phyloP scores from a whole-genome alignment of 2,113 vertebrate genomes.

The Noctilio leporinus region DNA sequence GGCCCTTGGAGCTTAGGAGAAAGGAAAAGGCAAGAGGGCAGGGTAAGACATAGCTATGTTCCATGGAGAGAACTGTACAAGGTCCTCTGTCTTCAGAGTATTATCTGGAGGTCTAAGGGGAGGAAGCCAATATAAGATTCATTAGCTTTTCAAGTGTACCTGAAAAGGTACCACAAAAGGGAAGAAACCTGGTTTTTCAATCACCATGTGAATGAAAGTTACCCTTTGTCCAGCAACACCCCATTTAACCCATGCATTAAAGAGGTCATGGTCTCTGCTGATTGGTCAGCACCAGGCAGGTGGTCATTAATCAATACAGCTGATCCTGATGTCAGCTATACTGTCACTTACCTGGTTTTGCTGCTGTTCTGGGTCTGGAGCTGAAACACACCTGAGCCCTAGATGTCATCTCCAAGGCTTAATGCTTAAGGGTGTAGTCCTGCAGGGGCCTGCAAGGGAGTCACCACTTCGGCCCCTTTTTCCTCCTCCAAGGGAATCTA shows the following conservation, averaged over 20 bases:
- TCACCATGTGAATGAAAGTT: not conserved
- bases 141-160: not conserved
- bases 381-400: no score
- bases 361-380: no score
- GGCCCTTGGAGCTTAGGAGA: no score
- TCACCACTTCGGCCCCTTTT: no score
- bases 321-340: not conserved
- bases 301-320: not conserved
- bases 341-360: not conserved
- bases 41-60: not conserved
- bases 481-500: no score
- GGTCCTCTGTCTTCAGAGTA: not conserved
- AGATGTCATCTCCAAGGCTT: no score
- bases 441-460: no score
- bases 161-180: not conserved
- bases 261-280: not conserved
- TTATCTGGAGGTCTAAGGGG: not conserved
- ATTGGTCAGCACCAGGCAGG: not conserved
- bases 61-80: not conserved
- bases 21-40: no score
- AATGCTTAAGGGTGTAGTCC: no score
- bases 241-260: not conserved
- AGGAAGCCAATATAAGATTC: not conserved
- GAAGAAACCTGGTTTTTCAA: not conserved
- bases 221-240: not conserved